Percentiles rank a stretch among this genome's conserved stretches.
Evolutionary conservation across 2,113 vertebrate species (phyloP).

Genomic region (Toxotes jaculatrix): DNA sequence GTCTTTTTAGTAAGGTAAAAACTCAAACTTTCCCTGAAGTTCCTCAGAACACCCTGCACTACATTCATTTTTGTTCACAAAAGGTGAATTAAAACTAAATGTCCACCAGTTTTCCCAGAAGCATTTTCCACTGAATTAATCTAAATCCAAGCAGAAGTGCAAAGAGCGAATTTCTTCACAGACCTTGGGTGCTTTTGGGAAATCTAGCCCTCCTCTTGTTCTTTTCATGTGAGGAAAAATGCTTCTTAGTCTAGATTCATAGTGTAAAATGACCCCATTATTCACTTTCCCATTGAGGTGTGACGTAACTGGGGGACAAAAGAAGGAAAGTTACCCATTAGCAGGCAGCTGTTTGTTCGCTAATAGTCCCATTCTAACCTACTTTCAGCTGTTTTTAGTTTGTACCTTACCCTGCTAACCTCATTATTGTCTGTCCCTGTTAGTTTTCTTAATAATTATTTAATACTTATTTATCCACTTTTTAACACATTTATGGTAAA

Average conservation of each 20-base stretch:
- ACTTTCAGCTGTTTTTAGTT: slow-evolving; percentile 9
- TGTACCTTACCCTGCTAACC: not conserved
- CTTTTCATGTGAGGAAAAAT: slow-evolving; percentile 25
- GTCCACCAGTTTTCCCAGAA: slow-evolving; percentile 32
- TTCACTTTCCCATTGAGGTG: slow-evolving; percentile 40
- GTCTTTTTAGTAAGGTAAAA: slow-evolving; percentile 21
- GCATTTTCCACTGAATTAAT: slow-evolving; percentile 55
- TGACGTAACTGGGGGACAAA: slow-evolving; percentile 38
- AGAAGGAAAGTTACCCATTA: slow-evolving; percentile 23
- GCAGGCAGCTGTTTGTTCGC: slow-evolving; percentile 23
- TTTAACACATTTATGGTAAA: not conserved
- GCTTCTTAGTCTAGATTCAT: slow-evolving; percentile 45
- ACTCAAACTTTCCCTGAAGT: not conserved
- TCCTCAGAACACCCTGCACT: slow-evolving; percentile 1
- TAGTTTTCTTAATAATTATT: not conserved
- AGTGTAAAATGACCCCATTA: slow-evolving; percentile 60
- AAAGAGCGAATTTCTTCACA: slow-evolving; percentile 40
- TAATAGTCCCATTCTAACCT: slow-evolving; percentile 1
- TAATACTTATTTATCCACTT: not conserved
- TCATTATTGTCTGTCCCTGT: slow-evolving; percentile 1
- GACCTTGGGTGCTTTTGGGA: slow-evolving; percentile 37
- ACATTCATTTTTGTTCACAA: slow-evolving; percentile 17
- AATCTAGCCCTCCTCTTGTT: slow-evolving; percentile 40
- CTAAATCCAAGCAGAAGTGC: slow-evolving; percentile 44
- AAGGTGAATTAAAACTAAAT: slow-evolving; percentile 44